A percentile compares a stretch with the other conserved stretches of the same genome.
Evolutionary conservation across 1,140 invertebrate species (phyloP).

Genomic region (Camponotus vicinus): DNA sequence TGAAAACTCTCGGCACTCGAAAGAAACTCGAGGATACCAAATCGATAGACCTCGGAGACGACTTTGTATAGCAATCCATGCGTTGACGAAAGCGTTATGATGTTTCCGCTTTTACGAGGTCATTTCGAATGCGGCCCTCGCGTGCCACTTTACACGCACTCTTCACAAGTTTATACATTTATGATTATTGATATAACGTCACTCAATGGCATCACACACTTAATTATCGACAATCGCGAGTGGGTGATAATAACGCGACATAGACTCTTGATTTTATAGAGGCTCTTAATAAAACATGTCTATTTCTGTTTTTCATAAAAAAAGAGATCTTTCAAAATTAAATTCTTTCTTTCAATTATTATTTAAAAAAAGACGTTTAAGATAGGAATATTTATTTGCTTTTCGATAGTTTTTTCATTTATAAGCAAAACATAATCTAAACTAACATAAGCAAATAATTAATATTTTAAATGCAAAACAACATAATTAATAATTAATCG

Average conservation of each 20-base stretch:
- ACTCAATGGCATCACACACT: neutral
- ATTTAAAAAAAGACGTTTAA: neutral
- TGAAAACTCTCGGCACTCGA: slow-evolving; percentile 14
- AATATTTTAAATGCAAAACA: neutral
- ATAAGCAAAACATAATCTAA: neutral
- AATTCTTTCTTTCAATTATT: neutral
- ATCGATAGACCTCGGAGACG: slow-evolving; percentile 33
- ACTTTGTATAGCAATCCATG: slow-evolving; percentile 23
- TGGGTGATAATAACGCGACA: neutral
- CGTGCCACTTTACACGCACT: slow-evolving; percentile 68
- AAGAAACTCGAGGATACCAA: slow-evolving; percentile 30
- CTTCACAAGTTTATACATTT: slow-evolving; percentile 76
- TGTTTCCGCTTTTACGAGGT: slow-evolving; percentile 67
- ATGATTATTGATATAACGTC: slow-evolving; percentile 74
- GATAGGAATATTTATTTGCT: neutral
- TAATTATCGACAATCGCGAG: slow-evolving; percentile 51
- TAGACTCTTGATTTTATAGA: neutral
- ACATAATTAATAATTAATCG: neutral
- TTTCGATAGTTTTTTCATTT: neutral
- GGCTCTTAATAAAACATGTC: slow-evolving; percentile 1
- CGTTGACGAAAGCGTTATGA: slow-evolving; percentile 25
- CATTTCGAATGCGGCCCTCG: slow-evolving; percentile 71
- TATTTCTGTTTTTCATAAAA: neutral
- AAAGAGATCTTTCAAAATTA: neutral
- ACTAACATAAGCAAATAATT: neutral